A percentile compares a stretch with the other conserved stretches of the same genome.
Conservation (phyloP, 2,113 vertebrate species). For the Oriolus oriolus region DNA sequence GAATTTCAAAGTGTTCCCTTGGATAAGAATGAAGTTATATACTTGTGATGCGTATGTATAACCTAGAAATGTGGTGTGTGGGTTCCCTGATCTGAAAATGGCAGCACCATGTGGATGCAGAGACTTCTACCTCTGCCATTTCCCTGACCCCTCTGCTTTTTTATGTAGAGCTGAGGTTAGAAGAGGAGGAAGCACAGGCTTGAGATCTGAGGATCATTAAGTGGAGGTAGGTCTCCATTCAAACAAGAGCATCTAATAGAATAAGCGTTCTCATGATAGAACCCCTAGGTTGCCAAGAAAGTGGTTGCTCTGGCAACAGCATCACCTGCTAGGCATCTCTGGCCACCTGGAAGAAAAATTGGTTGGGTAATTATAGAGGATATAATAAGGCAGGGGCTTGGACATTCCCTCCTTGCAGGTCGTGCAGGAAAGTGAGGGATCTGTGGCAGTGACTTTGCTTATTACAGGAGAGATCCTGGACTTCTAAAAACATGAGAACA, state of each 20-base stretch:
- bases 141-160: fast-evolving
- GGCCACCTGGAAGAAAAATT: not conserved
- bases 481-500: not conserved
- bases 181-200: not conserved
- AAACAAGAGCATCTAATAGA: not conserved
- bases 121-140: not conserved
- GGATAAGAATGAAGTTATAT: not conserved
- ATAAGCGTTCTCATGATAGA: not conserved
- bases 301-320: not conserved
- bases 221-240: not conserved
- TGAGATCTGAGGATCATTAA: not conserved
- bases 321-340: not conserved
- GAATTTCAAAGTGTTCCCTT: not conserved
- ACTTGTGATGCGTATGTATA: not conserved
- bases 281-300: not conserved
- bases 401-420: not conserved
- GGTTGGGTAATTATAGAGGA: fast-evolving
- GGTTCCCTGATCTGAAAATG: not conserved
- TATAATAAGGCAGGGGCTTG: fast-evolving
- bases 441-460: not conserved
- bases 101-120: not conserved
- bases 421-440: not conserved
- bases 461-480: not conserved
- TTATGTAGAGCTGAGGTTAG: not conserved
- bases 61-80: not conserved